Evolutionary conservation across 2,888 invertebrate species (phyloP), one percentile per base, ranked within the genome.

Genomic region (Cephus runcator): DNA sequence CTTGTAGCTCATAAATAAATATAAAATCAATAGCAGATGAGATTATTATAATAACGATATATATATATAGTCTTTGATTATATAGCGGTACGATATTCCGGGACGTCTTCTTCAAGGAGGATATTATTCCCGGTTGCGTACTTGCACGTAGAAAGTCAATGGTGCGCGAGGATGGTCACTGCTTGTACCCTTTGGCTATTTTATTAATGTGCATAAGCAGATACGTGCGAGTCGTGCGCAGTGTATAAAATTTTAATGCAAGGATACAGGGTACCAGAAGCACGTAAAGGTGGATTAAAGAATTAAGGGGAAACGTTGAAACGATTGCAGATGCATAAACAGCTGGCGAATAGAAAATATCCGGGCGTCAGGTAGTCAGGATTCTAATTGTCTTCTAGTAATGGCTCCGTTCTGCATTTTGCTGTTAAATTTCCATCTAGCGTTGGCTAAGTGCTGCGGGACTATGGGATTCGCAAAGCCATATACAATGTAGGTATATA

Each of bases 341-440:
- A 77, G 69, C 79, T 76, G 80, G 69, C 75, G 76, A 78, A 73
- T 73, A 69, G 75, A 69, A 40, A 31, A 33, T 69, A 23, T 69
- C 80, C 79, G 84, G 56, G 40, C 40, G 23, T 56, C 40, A 23
- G 23, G 56, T 56, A 56, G 56, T 56, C 56, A 23, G 23, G 23
- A 56, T 56, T 56, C 56, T 56, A 56, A 56, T 56, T 56, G 56
- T 56, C 56, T 56, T 56, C 23, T 56, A 9, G 56, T 9, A 56
- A 23, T 15, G 56, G 56, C 9, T 23, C 9, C 23, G 79, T 69
- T 73, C 73, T 79, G 83, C 81, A 79, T 82, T 33, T 71, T 81
- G 78, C 81, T 79, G 82, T 79, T 76, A 86, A 87, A 85, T 87
- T 85, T 85, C 80, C 82, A 82, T 81, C 79, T 69, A 75, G 35